phyloP scores from a whole-genome alignment of 2,113 vertebrate genomes.

The Phyllostomus hastatus region DNA sequence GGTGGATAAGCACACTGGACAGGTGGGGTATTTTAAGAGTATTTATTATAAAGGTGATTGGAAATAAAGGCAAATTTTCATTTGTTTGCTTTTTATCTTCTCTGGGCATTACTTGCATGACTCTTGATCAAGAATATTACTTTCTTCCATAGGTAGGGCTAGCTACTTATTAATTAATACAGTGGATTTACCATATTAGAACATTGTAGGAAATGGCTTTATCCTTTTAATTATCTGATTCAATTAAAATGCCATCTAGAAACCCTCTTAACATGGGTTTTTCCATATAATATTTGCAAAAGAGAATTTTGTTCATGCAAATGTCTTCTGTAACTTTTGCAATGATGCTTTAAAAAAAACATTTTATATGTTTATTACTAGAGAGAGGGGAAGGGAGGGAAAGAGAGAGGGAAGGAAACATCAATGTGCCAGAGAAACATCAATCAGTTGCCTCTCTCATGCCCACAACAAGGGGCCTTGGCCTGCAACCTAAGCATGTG shows the following conservation, averaged over 20 bases:
- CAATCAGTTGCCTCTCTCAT: no score
- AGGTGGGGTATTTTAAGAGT: conserved; percentile 80
- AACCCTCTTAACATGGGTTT: not conserved
- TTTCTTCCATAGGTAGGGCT: not conserved
- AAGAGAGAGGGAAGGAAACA: no score
- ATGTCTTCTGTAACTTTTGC: conserved; percentile 6
- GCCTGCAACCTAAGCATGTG: no score
- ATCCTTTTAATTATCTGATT: conserved; percentile 31
- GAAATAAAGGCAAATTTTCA: not conserved
- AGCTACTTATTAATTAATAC: conserved; percentile 6
- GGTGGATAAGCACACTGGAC: conserved; percentile 89
- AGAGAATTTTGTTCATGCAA: not conserved
- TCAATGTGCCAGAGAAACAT: no score
- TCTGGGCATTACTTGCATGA: not conserved
- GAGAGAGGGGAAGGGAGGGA: no score
- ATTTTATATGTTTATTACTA: no score
- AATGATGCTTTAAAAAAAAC: not conserved
- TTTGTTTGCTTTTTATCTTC: not conserved
- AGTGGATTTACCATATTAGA: not conserved
- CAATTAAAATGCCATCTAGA: conserved; percentile 33
- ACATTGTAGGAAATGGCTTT: not conserved
- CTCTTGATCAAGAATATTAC: conserved; percentile 13
- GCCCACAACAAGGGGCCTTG: no score
- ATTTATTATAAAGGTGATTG: not conserved
- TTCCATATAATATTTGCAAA: not conserved